phyloP scores from a whole-genome alignment of 2,113 vertebrate species.

The Empidonax alnorum region DNA sequence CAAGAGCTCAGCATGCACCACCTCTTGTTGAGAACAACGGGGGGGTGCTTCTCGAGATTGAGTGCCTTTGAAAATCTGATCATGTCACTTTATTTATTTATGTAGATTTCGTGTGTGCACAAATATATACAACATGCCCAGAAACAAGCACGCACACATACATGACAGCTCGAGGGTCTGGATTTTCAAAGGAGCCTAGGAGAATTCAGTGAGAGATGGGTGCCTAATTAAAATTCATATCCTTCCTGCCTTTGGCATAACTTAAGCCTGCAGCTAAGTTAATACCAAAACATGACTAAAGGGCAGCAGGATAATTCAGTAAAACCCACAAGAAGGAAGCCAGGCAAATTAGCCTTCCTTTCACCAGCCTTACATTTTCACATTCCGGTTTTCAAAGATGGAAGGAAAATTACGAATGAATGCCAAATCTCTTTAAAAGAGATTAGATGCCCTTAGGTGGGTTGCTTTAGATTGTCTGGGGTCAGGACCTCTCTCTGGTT shows the following conservation, averaged over 20 bases:
- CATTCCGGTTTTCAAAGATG: neutral
- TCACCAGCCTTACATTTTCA: neutral
- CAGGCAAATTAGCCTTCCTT: slow-evolving; percentile 34
- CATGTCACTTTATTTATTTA: slow-evolving; percentile 60
- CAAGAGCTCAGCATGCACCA: neutral
- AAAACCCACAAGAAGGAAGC: slow-evolving; percentile 33
- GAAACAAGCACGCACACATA: neutral
- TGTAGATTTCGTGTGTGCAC: slow-evolving; percentile 52
- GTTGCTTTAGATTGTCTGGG: neutral
- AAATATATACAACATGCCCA: slow-evolving; percentile 3
- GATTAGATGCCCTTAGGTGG: neutral
- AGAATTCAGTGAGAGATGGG: slow-evolving; percentile 37
- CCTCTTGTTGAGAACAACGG: neutral
- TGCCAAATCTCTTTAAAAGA: neutral
- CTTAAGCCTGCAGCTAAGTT: slow-evolving; percentile 52
- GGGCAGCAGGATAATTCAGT: slow-evolving; percentile 32
- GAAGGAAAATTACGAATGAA: neutral
- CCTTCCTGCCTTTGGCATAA: slow-evolving; percentile 22
- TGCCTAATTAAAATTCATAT: slow-evolving; percentile 57
- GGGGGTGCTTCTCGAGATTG: neutral
- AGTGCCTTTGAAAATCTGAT: slow-evolving; percentile 44
- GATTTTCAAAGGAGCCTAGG: slow-evolving; percentile 16
- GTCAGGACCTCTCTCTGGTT: neutral
- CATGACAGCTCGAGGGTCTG: slow-evolving; percentile 35
- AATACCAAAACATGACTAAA: slow-evolving; percentile 50